Evolutionary conservation across 1,140 invertebrate genomes (phyloP).

Genomic region (Sycophaga agraensis): DNA sequence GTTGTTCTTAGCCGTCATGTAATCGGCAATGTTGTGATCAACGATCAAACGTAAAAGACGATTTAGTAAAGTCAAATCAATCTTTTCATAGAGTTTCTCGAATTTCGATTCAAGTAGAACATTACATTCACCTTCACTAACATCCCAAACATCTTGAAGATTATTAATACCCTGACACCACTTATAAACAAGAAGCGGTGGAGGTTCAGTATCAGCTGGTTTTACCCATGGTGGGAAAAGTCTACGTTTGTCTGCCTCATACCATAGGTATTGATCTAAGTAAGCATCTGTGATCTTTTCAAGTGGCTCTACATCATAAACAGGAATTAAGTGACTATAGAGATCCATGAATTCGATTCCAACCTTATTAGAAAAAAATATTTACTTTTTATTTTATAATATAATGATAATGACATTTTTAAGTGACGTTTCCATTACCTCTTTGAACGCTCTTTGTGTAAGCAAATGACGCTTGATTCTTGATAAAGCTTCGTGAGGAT

Average conservation of each 20-base stretch:
- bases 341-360: conserved; percentile 99
- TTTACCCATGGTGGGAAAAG: conserved; percentile 99
- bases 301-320: conserved; percentile 98
- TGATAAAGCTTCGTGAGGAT: conserved; percentile 98
- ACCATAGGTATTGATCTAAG: conserved; percentile 99
- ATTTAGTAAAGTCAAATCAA: conserved; percentile 97
- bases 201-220: conserved; percentile 97
- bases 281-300: conserved; percentile 99
- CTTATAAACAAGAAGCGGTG: conserved; percentile 96
- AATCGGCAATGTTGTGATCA: conserved; percentile 99
- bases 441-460: conserved; percentile 97
- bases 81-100: conserved; percentile 99
- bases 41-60: conserved; percentile 93
- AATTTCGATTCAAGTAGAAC: conserved; percentile 96
- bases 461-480: conserved; percentile 98
- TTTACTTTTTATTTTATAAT: not conserved
- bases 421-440: conserved; percentile 61
- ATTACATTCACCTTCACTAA: conserved; percentile 96
- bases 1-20: conserved; percentile 99
- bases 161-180: conserved; percentile 99
- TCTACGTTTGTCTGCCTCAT: conserved; percentile 96
- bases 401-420: not conserved
- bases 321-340: conserved; percentile 97
- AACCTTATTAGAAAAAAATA: conserved; percentile 61
- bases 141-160: conserved; percentile 98